Conservation (phyloP, 2,797 vertebrate species). For the Paratrypauchen microcephalus region DNA sequence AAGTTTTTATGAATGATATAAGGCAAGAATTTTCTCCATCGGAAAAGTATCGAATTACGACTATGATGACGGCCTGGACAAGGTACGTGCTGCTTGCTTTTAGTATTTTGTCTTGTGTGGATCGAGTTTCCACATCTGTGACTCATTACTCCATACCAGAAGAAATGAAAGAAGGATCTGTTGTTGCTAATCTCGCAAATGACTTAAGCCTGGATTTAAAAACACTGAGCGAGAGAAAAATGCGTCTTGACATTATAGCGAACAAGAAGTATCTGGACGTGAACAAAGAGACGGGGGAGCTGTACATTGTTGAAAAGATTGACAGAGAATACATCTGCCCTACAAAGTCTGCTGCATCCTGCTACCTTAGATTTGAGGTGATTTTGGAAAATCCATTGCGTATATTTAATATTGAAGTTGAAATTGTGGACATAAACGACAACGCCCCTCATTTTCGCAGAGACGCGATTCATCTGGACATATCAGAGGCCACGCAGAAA, state of each 20-base stretch:
- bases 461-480: slow-evolving; percentile 83
- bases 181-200: slow-evolving; percentile 78
- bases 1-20: not conserved
- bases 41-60: not conserved
- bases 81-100: slow-evolving; percentile 54
- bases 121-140: slow-evolving; percentile 67
- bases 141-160: slow-evolving; percentile 80
- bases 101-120: not conserved
- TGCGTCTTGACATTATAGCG: slow-evolving; percentile 78
- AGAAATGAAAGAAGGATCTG: slow-evolving; percentile 78
- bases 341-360: slow-evolving; percentile 62
- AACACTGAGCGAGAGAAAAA: slow-evolving; percentile 67
- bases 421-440: slow-evolving; percentile 90
- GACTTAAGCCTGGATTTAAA: slow-evolving; percentile 75
- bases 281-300: slow-evolving; percentile 77
- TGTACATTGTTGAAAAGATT: slow-evolving; percentile 76
- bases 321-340: slow-evolving; percentile 86
- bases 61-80: slow-evolving; percentile 18
- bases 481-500: slow-evolving; percentile 82
- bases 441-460: slow-evolving; percentile 85
- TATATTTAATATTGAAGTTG: slow-evolving; percentile 87
- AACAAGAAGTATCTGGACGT: slow-evolving; percentile 79
- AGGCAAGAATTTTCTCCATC: not conserved
- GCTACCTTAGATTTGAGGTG: slow-evolving; percentile 85
- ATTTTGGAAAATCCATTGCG: slow-evolving; percentile 83